A percentile compares a stretch with the other conserved stretches of the same genome.
These are phyloP conservation scores for Leptopilina drosophilae DNA, from an alignment of 2,888 invertebrate genomes.

Conservation along the genomic window DNA sequence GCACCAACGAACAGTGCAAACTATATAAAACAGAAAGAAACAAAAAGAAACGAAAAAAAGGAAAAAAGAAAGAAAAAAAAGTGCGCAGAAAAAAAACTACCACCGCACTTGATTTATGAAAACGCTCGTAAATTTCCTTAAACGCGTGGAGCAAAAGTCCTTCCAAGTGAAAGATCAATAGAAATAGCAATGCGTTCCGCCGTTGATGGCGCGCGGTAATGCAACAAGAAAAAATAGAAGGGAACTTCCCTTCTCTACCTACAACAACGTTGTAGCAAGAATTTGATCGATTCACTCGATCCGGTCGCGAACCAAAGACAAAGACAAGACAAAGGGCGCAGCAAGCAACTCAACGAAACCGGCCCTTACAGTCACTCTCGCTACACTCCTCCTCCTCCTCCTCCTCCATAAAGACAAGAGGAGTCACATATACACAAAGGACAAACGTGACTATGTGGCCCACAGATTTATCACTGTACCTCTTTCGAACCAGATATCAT, in stretches of 20 bases:
- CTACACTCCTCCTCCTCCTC: no score
- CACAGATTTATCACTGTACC: constrained; percentile 74
- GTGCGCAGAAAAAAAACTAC: background rate
- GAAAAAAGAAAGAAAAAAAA: no score
- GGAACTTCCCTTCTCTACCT: constrained; percentile 25
- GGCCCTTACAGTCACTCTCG: constrained; percentile 35
- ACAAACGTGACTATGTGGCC: constrained; percentile 47
- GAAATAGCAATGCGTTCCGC: constrained; percentile 39
- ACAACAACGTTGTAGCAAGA: constrained; percentile 39
- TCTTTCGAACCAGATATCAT: constrained; percentile 73
- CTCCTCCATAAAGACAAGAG: background rate
- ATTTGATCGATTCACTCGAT: constrained; percentile 47
- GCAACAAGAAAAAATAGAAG: background rate
- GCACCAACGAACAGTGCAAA: constrained; percentile 12
- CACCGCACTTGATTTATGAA: constrained; percentile 20
- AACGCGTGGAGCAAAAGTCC: constrained; percentile 17
- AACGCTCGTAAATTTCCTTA: constrained; percentile 38
- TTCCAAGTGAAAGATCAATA: constrained; percentile 39
- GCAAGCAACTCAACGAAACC: constrained; percentile 44
- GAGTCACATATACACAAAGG: no score
- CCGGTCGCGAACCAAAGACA: constrained; percentile 48
- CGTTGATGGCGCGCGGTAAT: background rate
- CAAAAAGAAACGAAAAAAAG: background rate
- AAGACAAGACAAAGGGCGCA: constrained; percentile 49
- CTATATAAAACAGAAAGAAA: background rate